Evolutionary conservation across 2,797 vertebrate genomes (phyloP).

Genomic region (Lagocephalus sceleratus): DNA sequence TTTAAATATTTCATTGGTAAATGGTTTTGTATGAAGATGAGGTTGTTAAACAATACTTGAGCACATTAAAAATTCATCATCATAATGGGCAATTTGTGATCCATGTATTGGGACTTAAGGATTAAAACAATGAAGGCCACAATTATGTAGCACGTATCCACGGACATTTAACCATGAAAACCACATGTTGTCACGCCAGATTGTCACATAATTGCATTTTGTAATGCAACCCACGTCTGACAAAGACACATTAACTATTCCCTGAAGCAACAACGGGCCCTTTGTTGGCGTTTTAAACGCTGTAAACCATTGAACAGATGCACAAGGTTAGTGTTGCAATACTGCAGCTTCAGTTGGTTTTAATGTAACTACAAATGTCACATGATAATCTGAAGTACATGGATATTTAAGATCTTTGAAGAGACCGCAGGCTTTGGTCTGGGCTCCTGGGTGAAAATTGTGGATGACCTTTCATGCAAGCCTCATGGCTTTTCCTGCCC

Average conservation of each 20-base stretch:
- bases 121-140: background rate
- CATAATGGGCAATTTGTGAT: background rate
- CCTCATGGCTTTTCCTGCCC: no score
- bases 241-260: background rate
- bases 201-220: background rate
- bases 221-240: background rate
- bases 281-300: background rate
- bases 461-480: no score
- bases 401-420: no score
- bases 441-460: no score
- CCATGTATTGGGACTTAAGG: background rate
- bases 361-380: no score
- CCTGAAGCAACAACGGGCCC: background rate
- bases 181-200: background rate
- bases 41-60: slow-evolving; percentile 18
- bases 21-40: slow-evolving; percentile 3
- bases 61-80: slow-evolving; percentile 8
- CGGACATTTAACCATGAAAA: background rate
- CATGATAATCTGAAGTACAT: no score
- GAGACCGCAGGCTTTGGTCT: no score
- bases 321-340: no score
- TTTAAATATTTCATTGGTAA: slow-evolving; percentile 1
- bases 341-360: no score
- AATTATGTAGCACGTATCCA: background rate
- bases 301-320: no score